These are phyloP conservation scores for Cinclus mexicanus DNA, from an alignment of 2,113 vertebrate genomes.

Conservation along the genomic window DNA sequence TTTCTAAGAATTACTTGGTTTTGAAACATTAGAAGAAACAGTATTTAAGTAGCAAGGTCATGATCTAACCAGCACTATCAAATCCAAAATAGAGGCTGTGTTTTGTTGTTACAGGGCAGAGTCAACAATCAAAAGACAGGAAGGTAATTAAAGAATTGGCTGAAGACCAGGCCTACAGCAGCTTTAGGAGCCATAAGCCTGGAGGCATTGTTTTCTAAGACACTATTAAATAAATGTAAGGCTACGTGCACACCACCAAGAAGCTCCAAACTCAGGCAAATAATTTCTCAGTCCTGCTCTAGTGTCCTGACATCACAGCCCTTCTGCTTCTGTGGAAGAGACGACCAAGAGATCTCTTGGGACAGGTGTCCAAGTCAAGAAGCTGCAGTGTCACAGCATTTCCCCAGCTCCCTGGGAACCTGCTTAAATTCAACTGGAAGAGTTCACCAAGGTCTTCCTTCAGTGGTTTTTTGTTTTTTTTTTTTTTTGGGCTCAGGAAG, in stretches of 20 bases:
- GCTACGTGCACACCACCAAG: not conserved
- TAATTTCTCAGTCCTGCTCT: not conserved
- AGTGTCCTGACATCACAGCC: not conserved
- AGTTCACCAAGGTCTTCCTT: not conserved
- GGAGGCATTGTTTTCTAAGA: conserved; percentile 9
- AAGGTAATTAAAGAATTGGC: conserved; percentile 50
- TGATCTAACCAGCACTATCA: not conserved
- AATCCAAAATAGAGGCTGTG: not conserved
- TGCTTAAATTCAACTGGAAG: not conserved
- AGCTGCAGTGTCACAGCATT: not conserved
- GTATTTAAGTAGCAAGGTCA: not conserved
- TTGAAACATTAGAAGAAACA: not conserved
- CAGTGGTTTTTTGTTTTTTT: not conserved
- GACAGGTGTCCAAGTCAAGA: not conserved
- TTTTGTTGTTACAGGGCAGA: conserved; percentile 28
- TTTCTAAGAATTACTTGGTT: not conserved
- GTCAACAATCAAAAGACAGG: conserved; percentile 30
- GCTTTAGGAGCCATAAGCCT: not conserved
- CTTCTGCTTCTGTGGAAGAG: not conserved
- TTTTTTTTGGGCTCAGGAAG: not conserved
- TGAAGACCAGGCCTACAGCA: not conserved
- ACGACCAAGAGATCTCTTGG: not conserved
- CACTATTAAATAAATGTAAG: not conserved
- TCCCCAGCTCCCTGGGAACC: not conserved
- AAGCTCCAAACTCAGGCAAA: not conserved